phyloP scores from a whole-genome alignment of 2,113 vertebrate genomes.

The Okapia johnstoni region DNA sequence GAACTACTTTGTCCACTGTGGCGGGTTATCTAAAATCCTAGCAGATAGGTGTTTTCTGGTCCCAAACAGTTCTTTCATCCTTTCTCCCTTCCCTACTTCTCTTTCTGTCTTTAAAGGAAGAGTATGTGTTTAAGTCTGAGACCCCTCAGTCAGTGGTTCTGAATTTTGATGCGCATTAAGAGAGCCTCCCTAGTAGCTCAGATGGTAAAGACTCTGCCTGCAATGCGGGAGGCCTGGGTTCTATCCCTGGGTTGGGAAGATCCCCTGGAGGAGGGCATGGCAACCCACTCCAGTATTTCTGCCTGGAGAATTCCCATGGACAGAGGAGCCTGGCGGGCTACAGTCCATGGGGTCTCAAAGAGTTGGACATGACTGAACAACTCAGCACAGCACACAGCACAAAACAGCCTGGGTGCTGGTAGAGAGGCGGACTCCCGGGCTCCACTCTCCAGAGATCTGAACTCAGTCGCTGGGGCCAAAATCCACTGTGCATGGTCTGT shows the following conservation, averaged over 20 bases:
- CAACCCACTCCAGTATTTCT: neutral
- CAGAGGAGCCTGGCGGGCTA: neutral
- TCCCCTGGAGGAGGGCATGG: neutral
- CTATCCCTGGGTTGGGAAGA: neutral
- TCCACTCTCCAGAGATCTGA: neutral
- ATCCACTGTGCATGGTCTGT: slow-evolving; percentile 33
- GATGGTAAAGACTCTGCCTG: neutral
- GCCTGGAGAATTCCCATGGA: neutral
- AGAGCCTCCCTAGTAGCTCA: neutral
- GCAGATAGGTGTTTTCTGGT: neutral
- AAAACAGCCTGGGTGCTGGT: neutral
- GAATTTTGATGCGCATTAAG: neutral
- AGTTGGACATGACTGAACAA: neutral
- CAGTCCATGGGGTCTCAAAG: neutral
- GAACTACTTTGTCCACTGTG: neutral
- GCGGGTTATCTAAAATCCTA: neutral
- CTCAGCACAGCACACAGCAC: neutral
- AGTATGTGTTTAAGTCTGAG: neutral
- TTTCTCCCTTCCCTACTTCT: neutral
- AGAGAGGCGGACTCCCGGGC: neutral
- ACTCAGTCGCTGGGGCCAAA: neutral
- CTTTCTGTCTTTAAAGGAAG: neutral
- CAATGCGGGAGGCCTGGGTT: rapidly evolving
- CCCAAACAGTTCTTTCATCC: neutral
- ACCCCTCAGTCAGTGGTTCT: neutral